phyloP scores from a whole-genome alignment of 1,140 invertebrate species.

The fruit fly (Drosophila melanogaster) region DNA sequence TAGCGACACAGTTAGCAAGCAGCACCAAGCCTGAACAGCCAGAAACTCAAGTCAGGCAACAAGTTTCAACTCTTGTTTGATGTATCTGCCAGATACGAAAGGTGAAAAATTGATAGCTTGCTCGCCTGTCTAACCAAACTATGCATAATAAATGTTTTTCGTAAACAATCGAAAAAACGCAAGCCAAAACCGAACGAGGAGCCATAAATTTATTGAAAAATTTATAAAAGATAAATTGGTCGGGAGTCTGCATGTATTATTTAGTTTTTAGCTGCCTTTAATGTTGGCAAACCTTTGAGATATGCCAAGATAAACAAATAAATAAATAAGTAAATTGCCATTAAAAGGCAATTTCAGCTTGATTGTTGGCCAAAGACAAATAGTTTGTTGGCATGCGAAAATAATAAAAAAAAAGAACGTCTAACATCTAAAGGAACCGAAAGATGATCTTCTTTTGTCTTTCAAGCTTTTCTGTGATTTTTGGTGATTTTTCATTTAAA shows the following conservation, averaged over 20 bases:
- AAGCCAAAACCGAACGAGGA: slow-evolving; percentile 40
- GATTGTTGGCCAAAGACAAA: slow-evolving; percentile 68
- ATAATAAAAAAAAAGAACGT: slow-evolving; percentile 41
- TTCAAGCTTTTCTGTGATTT: slow-evolving; percentile 8
- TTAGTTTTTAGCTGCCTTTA: neutral
- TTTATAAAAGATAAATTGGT: slow-evolving; percentile 52
- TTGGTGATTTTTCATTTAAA: slow-evolving; percentile 50
- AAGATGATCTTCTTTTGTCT: slow-evolving; percentile 21
- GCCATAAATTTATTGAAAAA: slow-evolving; percentile 70
- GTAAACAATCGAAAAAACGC: slow-evolving; percentile 63
- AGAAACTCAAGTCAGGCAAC: slow-evolving; percentile 27
- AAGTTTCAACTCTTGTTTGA: slow-evolving; percentile 64
- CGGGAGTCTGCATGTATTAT: slow-evolving; percentile 10
- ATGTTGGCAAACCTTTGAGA: slow-evolving; percentile 15
- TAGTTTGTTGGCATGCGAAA: slow-evolving; percentile 49
- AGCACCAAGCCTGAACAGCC: slow-evolving; percentile 31
- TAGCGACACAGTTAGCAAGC: slow-evolving; percentile 77
- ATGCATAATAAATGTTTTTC: slow-evolving; percentile 79
- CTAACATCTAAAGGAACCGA: slow-evolving; percentile 20
- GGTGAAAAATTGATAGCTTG: slow-evolving; percentile 79
- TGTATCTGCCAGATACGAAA: slow-evolving; percentile 76
- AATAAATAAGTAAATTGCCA: slow-evolving; percentile 65
- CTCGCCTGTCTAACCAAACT: slow-evolving; percentile 72
- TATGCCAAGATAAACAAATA: slow-evolving; percentile 31
- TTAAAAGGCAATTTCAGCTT: slow-evolving; percentile 70